Conservation (phyloP, 2,113 vertebrate genomes). For the Thalassoma bifasciatum region DNA sequence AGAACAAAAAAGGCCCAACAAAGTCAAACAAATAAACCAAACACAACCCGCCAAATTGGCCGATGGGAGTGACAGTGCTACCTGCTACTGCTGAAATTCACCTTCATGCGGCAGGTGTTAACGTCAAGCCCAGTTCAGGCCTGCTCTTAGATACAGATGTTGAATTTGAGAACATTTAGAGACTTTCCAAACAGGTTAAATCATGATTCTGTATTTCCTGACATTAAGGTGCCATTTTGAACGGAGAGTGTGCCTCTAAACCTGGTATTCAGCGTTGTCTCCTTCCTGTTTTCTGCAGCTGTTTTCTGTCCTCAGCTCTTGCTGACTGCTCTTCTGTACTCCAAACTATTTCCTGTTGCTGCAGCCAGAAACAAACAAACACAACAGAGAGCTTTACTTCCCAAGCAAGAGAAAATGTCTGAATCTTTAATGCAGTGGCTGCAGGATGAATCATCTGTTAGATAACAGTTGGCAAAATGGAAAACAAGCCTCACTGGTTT, state of each 20-base stretch:
- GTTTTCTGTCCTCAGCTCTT: not conserved
- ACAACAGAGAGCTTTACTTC: not conserved
- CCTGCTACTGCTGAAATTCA: no score
- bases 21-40: no score
- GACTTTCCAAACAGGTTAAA: no score
- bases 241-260: no score
- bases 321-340: not conserved
- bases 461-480: not conserved
- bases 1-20: no score
- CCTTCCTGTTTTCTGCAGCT: not conserved
- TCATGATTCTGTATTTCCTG: no score
- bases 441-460: not conserved
- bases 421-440: not conserved
- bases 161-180: no score
- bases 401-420: not conserved
- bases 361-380: slow-evolving; percentile 18
- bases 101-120: no score
- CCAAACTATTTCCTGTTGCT: slow-evolving; percentile 21
- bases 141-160: no score
- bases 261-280: not conserved
- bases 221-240: not conserved
- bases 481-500: not conserved
- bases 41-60: no score
- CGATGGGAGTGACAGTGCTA: no score
- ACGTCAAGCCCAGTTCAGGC: no score